Percentiles rank a stretch among this genome's conserved stretches.
phyloP scores from a whole-genome alignment of 2,888 invertebrate species.

The Lottia scabra region DNA sequence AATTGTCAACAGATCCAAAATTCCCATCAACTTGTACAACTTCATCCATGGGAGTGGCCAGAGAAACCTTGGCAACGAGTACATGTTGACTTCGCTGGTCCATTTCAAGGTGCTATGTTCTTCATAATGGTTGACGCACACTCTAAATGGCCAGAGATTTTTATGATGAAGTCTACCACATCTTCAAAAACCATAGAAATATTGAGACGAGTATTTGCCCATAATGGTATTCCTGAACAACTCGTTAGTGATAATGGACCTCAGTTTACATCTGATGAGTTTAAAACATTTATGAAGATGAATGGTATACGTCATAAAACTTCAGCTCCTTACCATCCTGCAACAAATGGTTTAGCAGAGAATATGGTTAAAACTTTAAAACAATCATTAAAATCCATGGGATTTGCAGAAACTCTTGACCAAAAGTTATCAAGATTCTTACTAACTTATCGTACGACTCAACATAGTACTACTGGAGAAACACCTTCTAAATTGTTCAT shows the following conservation, averaged over 20 bases:
- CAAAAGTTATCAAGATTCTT: neutral
- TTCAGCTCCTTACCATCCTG: constrained; percentile 48
- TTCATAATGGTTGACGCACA: neutral
- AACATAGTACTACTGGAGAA: neutral
- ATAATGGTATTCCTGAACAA: constrained; percentile 44
- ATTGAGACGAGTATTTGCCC: constrained; percentile 14
- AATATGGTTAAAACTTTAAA: constrained; percentile 22
- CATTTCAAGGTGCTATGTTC: too few relatives aligned
- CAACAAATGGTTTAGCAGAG: constrained; percentile 54
- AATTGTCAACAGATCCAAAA: neutral
- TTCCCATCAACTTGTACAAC: too few relatives aligned
- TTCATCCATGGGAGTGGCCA: too few relatives aligned
- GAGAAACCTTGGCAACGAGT: too few relatives aligned
- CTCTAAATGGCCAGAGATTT: constrained; percentile 1
- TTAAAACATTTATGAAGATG: constrained; percentile 38
- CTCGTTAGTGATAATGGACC: constrained; percentile 62
- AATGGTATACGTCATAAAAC: constrained; percentile 31
- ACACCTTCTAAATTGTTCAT: neutral
- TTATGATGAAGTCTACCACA: neutral
- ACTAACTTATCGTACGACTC: neutral
- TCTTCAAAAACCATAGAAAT: neutral
- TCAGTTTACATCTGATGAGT: constrained; percentile 47
- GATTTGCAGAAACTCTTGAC: neutral
- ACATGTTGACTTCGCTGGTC: too few relatives aligned
- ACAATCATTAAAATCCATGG: neutral